A percentile compares a stretch with the other conserved stretches of the same genome.
phyloP scores from a whole-genome alignment of 2,888 invertebrate species.

The Dasypolia templi region DNA sequence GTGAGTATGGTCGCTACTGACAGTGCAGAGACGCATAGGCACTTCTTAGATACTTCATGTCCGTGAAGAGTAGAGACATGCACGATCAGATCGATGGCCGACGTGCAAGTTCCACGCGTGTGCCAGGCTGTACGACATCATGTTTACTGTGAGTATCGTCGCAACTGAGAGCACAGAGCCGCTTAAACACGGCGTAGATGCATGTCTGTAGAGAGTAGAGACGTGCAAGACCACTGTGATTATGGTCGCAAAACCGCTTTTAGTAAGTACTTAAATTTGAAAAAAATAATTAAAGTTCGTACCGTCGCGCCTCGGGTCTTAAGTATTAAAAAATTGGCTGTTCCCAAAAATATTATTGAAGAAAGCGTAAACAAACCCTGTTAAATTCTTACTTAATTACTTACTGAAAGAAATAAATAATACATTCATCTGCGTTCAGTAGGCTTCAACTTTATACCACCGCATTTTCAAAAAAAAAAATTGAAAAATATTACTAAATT shows the following conservation, averaged over 20 bases:
- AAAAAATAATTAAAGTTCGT: no score
- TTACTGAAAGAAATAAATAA: no score
- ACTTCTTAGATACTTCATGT: constrained; percentile 84
- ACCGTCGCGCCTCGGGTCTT: no score
- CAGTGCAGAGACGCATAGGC: constrained; percentile 76
- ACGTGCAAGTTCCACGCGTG: constrained; percentile 84
- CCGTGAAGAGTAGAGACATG: constrained; percentile 82
- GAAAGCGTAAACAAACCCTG: no score
- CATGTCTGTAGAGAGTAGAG: not conserved
- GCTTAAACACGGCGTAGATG: not conserved
- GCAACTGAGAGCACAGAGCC: not conserved
- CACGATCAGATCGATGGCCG: constrained; percentile 86
- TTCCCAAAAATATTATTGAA: no score
- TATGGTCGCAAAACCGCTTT: no score
- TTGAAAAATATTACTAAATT: no score
- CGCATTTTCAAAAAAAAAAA: no score
- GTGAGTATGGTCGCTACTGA: constrained; percentile 70
- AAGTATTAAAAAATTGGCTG: no score
- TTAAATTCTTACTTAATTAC: no score
- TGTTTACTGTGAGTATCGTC: constrained; percentile 78
- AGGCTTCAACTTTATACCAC: no score
- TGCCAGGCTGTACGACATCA: constrained; percentile 81
- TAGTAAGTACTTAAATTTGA: not conserved
- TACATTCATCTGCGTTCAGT: no score
- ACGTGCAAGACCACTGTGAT: not conserved